Evolutionary conservation across 2,797 vertebrate species (phyloP).

Genomic region (Cuniculus paca): DNA sequence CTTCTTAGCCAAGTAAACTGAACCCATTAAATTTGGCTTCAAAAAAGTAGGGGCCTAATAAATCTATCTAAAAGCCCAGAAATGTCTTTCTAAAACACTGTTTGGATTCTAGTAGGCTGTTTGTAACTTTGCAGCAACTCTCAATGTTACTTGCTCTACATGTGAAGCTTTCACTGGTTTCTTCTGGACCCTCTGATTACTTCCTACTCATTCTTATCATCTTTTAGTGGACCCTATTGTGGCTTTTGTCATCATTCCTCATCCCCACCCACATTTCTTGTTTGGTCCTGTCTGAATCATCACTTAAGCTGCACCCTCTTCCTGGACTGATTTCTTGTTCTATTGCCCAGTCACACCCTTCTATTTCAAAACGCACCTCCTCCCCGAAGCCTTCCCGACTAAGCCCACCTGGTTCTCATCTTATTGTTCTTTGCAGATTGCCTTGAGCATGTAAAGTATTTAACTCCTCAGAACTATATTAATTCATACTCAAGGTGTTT

Average conservation of each 20-base stretch:
- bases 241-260: conserved; percentile 59
- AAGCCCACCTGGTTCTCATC: conserved; percentile 69
- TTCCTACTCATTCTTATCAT: conserved; percentile 41
- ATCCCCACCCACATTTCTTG: conserved; percentile 60
- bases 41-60: background rate
- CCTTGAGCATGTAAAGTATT: conserved; percentile 63
- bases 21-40: background rate
- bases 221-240: background rate
- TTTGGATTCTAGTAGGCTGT: background rate
- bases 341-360: conserved; percentile 64
- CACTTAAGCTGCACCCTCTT: conserved; percentile 48
- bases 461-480: conserved; percentile 66
- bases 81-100: background rate
- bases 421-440: conserved; percentile 70
- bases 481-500: conserved; percentile 66
- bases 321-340: conserved; percentile 67
- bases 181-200: conserved; percentile 23
- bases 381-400: conserved; percentile 71
- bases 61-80: background rate
- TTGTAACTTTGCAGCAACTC: conserved; percentile 5
- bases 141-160: background rate
- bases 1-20: background rate
- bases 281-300: conserved; percentile 72
- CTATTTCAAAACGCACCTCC: conserved; percentile 75
- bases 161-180: conserved; percentile 20